Percentiles rank a stretch among this genome's conserved stretches.
These are phyloP conservation scores for Thunnus albacares DNA, from an alignment of 2,797 vertebrate species.

Conservation along the genomic window DNA sequence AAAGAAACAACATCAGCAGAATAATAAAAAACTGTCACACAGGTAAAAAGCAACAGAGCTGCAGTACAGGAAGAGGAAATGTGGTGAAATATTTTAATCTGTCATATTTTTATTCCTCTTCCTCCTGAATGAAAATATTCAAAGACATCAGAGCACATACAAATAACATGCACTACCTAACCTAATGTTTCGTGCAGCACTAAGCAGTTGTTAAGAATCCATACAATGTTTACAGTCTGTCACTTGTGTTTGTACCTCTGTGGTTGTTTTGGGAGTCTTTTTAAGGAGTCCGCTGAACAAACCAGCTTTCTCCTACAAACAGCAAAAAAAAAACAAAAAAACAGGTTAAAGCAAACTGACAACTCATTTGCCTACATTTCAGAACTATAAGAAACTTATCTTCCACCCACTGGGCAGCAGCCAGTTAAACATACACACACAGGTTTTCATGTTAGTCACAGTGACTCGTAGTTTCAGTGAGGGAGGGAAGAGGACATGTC, in stretches of 20 bases:
- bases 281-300: conserved; percentile 69
- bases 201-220: neutral
- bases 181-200: too few species aligned
- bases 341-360: neutral
- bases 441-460: neutral
- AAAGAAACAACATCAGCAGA: too few species aligned
- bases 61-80: too few species aligned
- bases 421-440: neutral
- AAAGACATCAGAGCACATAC: neutral
- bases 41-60: too few species aligned
- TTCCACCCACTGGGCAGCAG: neutral
- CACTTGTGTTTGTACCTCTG: conserved; percentile 49
- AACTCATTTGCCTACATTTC: neutral
- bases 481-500: neutral
- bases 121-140: neutral
- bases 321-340: conserved; percentile 2
- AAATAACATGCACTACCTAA: too few species aligned
- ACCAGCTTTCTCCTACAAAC: conserved; percentile 64
- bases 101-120: neutral
- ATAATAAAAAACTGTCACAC: too few species aligned
- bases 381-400: neutral
- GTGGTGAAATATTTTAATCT: neutral
- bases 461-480: conserved; percentile 34
- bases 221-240: neutral
- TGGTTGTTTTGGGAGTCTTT: conserved; percentile 60